Conservation (phyloP, 2,797 vertebrate species). For the Vireo griseus region DNA sequence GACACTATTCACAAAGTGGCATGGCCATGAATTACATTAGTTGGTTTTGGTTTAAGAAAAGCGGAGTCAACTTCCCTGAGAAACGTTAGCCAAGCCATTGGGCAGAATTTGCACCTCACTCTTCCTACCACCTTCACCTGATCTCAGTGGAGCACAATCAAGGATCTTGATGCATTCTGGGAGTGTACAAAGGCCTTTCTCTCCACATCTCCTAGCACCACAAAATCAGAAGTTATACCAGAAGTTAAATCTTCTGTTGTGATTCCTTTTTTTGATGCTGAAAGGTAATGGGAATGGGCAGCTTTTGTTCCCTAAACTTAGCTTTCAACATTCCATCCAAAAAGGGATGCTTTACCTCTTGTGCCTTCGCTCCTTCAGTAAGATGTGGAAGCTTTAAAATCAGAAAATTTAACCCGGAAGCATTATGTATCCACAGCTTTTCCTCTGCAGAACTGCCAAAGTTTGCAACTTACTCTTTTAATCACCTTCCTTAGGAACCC, state of each 20-base stretch:
- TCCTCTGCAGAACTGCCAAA: neutral
- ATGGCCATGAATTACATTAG: neutral
- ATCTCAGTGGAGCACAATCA: neutral
- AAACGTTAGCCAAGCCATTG: neutral
- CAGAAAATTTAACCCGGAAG: neutral
- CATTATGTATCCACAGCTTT: neutral
- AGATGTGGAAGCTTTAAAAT: neutral
- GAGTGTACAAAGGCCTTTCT: neutral
- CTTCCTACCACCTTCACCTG: neutral
- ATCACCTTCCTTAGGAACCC: neutral
- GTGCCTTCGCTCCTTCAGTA: neutral
- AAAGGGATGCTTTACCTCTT: neutral
- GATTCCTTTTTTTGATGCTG: neutral
- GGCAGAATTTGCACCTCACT: neutral
- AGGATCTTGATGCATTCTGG: neutral
- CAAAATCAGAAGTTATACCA: neutral
- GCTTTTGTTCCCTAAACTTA: neutral
- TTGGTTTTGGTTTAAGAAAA: neutral
- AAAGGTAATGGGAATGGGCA: neutral
- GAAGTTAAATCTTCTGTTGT: neutral
- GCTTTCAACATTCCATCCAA: neutral
- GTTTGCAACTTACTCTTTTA: neutral
- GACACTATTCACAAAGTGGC: neutral
- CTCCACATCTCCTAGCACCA: accelerated
- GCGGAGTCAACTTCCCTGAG: neutral